Evolutionary conservation across 2,113 vertebrate species (phyloP), one percentile per base, ranked within the genome.

Genomic region (Perognathus longimembris): DNA sequence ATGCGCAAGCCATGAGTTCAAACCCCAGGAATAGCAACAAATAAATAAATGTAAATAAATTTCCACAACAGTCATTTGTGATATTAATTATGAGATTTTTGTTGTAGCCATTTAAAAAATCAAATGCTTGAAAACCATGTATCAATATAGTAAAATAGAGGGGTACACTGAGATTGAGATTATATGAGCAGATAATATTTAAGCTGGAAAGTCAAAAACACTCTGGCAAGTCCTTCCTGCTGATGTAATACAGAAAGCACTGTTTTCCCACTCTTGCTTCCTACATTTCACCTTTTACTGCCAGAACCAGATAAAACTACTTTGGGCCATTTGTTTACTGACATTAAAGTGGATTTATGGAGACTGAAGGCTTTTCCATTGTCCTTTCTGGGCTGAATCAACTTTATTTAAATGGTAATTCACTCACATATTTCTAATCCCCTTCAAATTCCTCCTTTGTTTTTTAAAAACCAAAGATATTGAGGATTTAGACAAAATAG

Each of bases 361-460:
- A 88, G 81, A 81, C 97, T 97, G 93, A 96, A 98, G 92, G 80
- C 82, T 64, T 85, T 95, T 84, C 93, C 69, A 54, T 97, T 97
- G 96, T 97, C 95, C 96, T 89, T 95, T 95, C 10, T 61, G 87
- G 88, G 95, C 93, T 22, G 24, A 97, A 95, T 97, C 93, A 94
- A 95, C 96, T 94, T 85, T 94, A 98, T 98, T 98, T 98, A 98
- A 97, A 98, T 97, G 94, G 92, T 97, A 98, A 97, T 98, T 96
- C 96, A 92, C 91, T 85, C 89, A 80, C 81, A 21, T 89, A 89
- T 94, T 97, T 97, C 97, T 98, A 98, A 98, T 98, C 97, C 94
- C 64, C 66, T 97, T 89, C 21, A 84, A 78, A 81, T 85, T 79
- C 94, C 96, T 94, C 81, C 77, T 93, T 96, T 97, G 94, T 89